Base-by-base conservation (phyloP, 1,140 invertebrate species). In the Oryzaephilus surinamensis region DNA sequence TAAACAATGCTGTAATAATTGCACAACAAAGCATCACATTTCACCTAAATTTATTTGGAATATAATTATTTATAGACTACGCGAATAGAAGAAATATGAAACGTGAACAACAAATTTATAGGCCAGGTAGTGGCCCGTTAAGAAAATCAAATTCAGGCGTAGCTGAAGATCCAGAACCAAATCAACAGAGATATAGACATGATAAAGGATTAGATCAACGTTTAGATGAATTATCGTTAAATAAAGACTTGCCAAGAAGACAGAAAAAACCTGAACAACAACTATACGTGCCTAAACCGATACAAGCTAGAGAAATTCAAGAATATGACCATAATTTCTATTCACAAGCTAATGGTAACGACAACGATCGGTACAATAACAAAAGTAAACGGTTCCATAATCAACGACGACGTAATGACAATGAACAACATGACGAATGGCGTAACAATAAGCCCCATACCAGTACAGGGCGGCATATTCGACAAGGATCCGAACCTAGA, bases 111-210 rank as follows among this genome's bases (percentile, higher is more conserved):
- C 60, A 65, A 55, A 63, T 76, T 19, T 78, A 78, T 40, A 66
- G 64, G 42, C 76, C 75, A 36, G 74, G 75, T 31, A 74, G 72
- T 61, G 74, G 76, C 37, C 70, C 71, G 23, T 57, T 76, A 20
- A 62, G 66, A 43, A 75, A 74, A 52, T 67, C 71, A 19, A 69
- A 61, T 17, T 24, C 11, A 6, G 62, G 53, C 44, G 37, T 52
- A 24, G 38, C 53, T 5, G 69, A 74, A 36, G 67, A 72, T 43
- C 58, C 56, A 31, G 60, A 66, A 35, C 48, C 57, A n/a, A n/a
- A n/a, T n/a, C n/a, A n/a, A n/a, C n/a, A n/a, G n/a, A n/a, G n/a
- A n/a, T 6, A 23, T 23, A 43, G 38, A 41, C 28, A 40, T 20
- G 36, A 37, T n/a, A n/a, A n/a, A n/a, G n/a, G n/a, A n/a, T n/a